Conservation (phyloP, 2,888 invertebrate species). For the Gari tellinella region DNA sequence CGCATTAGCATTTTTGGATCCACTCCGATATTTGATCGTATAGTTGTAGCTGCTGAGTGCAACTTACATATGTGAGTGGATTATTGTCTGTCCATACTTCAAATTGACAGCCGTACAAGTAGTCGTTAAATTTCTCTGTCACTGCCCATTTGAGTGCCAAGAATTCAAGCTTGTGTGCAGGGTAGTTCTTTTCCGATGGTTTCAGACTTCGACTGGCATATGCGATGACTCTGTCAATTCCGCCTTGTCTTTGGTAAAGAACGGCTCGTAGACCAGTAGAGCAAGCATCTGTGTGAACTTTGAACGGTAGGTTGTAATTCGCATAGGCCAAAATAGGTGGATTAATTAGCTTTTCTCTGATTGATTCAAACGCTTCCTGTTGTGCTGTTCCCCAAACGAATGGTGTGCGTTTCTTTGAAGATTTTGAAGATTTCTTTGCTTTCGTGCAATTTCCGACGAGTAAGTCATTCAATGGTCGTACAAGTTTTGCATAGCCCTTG, state of each 20-base stretch:
- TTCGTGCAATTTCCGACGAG: constrained; percentile 16
- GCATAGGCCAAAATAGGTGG: constrained; percentile 34
- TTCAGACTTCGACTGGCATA: constrained; percentile 29
- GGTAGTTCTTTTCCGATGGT: constrained; percentile 18
- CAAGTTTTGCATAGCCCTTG: constrained; percentile 9
- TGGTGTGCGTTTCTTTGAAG: constrained; percentile 2
- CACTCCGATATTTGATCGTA: too few relatives aligned
- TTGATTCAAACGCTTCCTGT: constrained; percentile 14
- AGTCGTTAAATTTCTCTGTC: too few relatives aligned
- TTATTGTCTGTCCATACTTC: too few relatives aligned
- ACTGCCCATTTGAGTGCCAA: too few relatives aligned
- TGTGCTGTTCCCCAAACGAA: constrained; percentile 20
- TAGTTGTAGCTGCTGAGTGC: too few relatives aligned
- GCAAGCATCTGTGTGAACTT: constrained; percentile 21
- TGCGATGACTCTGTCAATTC: constrained; percentile 8
- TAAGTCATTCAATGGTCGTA: constrained; percentile 15
- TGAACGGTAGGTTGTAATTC: constrained; percentile 15
- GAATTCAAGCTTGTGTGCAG: constrained; percentile 31
- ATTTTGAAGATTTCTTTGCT: constrained; percentile 7
- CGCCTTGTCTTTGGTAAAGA: constrained; percentile 11
- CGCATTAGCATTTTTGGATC: too few relatives aligned
- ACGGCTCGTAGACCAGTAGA: constrained; percentile 19
- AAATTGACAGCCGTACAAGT: too few relatives aligned
- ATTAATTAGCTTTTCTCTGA: not conserved
- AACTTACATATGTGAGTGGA: too few relatives aligned